Evolutionary conservation across 2,797 vertebrate genomes (phyloP), one percentile per base, ranked within the genome.

Genomic region (Melopsittacus undulatus): DNA sequence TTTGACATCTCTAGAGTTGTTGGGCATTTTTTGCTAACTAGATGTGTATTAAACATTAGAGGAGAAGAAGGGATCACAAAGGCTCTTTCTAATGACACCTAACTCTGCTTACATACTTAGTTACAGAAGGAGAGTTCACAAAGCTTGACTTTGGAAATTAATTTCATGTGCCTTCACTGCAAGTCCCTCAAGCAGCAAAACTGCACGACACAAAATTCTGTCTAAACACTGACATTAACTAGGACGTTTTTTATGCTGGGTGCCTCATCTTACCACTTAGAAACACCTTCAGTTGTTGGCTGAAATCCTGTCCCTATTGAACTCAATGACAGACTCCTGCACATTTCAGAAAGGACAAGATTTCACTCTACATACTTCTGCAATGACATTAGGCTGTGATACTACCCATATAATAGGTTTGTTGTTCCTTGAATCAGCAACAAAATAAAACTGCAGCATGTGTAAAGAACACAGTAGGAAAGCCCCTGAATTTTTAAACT

Each of bases 21-120:
- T 89, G 63, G 30, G 36, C 36, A 9, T 36, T 36, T 36, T 46
- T 90, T 54, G 22, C 23, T 69, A 75, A 63, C 23, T 20, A 76
- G n/a, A 10, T 10, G 13, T 21, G 18, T 0, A 0, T n/a, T 59
- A 62, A 73, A 73, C 19, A 4, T 75, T 56, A 27, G 4, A 45
- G 40, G 29, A 73, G 32, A 62, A 77, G 52, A 62, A 86, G 52
- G 67, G 12, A 11, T 59, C n/a, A 38, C 9, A 45, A 59, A 52
- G 32, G 15, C 13, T 63, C 49, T 23, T 13, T 80, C 11, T 66
- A 68, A 27, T 8, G 40, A 27, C 6, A 10, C 75, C 16, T 32
- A 29, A 48, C 83, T 90, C 34, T 79, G 23, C 3, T 1, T 48
- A 43, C 30, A 27, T 64, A 7, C 10, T 1, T 38, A 40, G 10